Evolutionary conservation across 2,797 vertebrate species (phyloP).

Genomic region (Parambassis ranga): DNA sequence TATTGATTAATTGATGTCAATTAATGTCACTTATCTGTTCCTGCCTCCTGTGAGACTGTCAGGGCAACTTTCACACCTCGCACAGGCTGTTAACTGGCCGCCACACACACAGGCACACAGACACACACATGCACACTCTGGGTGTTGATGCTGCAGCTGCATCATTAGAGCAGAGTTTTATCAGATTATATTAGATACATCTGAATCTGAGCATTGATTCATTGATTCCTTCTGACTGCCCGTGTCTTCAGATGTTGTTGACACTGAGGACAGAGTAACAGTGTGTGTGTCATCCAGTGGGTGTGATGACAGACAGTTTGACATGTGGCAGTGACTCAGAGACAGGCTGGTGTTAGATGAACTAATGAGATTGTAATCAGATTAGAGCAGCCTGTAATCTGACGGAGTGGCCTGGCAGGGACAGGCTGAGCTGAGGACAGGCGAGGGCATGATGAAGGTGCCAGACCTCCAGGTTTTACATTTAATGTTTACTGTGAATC

Average conservation of each 20-base stretch:
- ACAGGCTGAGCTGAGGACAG: background rate
- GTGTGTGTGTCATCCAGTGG: background rate
- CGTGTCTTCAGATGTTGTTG: background rate
- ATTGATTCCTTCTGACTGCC: too few relatives aligned
- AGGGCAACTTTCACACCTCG: slow-evolving; percentile 2
- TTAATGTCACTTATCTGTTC: background rate
- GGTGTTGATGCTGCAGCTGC: background rate
- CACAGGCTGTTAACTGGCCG: background rate
- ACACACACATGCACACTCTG: background rate
- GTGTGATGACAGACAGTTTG: slow-evolving; percentile 18
- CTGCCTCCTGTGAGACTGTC: background rate
- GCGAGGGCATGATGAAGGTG: slow-evolving; percentile 11
- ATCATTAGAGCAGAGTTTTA: background rate
- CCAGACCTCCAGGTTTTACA: too few relatives aligned
- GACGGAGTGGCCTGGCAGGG: background rate
- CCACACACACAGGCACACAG: background rate
- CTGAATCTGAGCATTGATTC: too few relatives aligned
- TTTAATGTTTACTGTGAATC: too few relatives aligned
- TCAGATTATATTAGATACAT: too few relatives aligned
- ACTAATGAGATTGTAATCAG: slow-evolving; percentile 38
- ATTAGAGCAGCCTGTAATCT: slow-evolving; percentile 30
- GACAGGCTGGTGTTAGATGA: slow-evolving; percentile 15
- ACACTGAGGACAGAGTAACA: background rate
- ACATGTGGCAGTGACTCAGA: slow-evolving; percentile 23
- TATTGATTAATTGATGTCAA: slow-evolving; percentile 1